Base-by-base conservation (phyloP, 2,888 invertebrate genomes). In the Hydraecia micacea region DNA sequence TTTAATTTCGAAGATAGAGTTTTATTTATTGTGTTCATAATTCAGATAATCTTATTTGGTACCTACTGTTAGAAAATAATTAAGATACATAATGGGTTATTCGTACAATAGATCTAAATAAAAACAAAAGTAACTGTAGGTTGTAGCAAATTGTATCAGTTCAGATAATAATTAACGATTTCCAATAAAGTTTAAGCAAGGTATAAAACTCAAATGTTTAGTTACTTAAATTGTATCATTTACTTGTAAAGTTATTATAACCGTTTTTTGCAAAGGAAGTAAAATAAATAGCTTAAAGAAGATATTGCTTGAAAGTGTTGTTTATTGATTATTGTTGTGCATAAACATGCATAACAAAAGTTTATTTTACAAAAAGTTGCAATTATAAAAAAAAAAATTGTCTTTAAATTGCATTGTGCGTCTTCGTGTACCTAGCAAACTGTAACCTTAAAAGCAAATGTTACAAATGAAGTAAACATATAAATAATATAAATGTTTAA, bases 401-500 rank as follows among this genome's bases (percentile, higher is more conserved):
- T 49, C n/a, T 7, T 28, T 32, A 11, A 2, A 58, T 42, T 52
- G 1, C 13, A 55, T 62, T 55, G n/a, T 15, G 11, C 39, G 25
- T 36, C 28, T 15, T 55, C 28, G 1, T 36, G 9, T 49, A 68
- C 7, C 28, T 15, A 32, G 39, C 15, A 75, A 62, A 52, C 11
- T 66, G 18, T 36, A 52, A 63, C n/a, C 8, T 46, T 52, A 73
- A 62, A 62, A 67, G 28, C 7, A 60, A 77, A 75, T 73, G 65
- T 73, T 75, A 67, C 25, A 9, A 77, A 72, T 73, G 3, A 60
- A 58, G 62, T 63, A 68, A 69, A 60, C 15, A 46, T 69, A 52
- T 21, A 32, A 78, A 65, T 71, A 42, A 66, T 55, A 55, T 77
- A 65, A 77, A 80, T 85, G 87, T 86, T 81, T 74, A 76, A 77